phyloP scores from a whole-genome alignment of 2,113 vertebrate genomes.

The Uropsilus gracilis region DNA sequence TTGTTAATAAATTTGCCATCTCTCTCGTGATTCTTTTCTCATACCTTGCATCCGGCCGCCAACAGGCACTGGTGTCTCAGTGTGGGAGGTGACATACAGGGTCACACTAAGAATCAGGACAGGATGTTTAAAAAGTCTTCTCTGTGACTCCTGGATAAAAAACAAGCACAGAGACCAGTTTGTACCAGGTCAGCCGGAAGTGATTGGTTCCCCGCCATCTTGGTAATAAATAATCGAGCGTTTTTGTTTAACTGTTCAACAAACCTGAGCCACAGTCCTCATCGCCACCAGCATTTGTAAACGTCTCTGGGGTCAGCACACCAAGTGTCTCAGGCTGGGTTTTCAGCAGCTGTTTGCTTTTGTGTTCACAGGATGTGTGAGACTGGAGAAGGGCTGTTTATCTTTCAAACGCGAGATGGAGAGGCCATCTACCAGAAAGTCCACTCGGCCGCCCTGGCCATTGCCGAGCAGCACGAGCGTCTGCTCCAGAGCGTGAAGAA shows the following conservation, averaged over 20 bases:
- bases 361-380: conserved; percentile 90
- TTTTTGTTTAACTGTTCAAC: neutral
- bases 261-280: neutral
- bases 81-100: too few relatives aligned
- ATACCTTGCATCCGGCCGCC: too few relatives aligned
- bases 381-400: conserved; percentile 92
- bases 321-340: accelerated
- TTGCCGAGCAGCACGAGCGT: conserved; percentile 88
- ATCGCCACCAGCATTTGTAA: too few relatives aligned
- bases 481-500: conserved; percentile 85
- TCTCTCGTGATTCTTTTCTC: too few relatives aligned
- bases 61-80: too few relatives aligned
- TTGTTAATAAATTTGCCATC: too few relatives aligned
- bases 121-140: too few relatives aligned
- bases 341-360: conserved; percentile 49
- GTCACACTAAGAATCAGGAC: too few relatives aligned
- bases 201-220: neutral
- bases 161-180: too few relatives aligned
- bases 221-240: neutral
- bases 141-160: too few relatives aligned
- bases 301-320: accelerated
- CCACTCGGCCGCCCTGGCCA: conserved; percentile 88
- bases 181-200: neutral
- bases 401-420: conserved; percentile 90
- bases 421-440: conserved; percentile 92